Evolutionary conservation across 2,113 vertebrate species (phyloP), one percentile per base, ranked within the genome.

Genomic region (Talpa occidentalis): DNA sequence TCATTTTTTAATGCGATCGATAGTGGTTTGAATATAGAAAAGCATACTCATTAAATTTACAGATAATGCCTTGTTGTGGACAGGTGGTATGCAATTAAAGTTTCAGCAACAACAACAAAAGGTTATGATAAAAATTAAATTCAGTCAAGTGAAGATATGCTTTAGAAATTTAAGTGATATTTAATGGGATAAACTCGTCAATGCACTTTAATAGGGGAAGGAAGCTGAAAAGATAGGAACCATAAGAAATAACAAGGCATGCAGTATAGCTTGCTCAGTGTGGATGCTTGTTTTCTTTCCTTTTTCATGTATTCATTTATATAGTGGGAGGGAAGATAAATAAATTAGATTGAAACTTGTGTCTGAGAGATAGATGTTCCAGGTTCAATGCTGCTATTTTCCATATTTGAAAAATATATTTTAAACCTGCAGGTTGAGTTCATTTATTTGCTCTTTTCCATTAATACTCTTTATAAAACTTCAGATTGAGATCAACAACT

Each of bases 391-490:
- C n/a, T 81, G 21, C 15, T 2, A 10, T 94, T 69, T 82, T 42
- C 69, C 78, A 78, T 22, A 12, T 37, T 73, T 79, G 42, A 47
- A 47, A 74, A 56, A 56, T 64, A 15, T 52, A 5, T 74, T 91
- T 81, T n/a, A 86, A 80, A 87, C 80, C 22, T 84, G 22, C 52
- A 66, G 32, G 19, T 80, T 87, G n/a, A 66, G 5, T 90, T 95
- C 62, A 94, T 84, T 92, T 85, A 35, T 62, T 95, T 91, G 54
- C 3, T 62, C 15, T 79, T 40, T 80, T 88, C 44, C 64, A 32
- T 73, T 89, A 73, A 73, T 80, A 72, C 84, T 95, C 32, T 91
- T 72, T 79, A 10, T n/a, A 64, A 94, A 92, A 77, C 32, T 79
- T 62, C 28, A 93, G 35, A 28, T 60, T 90, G 82, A 91, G 60